Evolutionary conservation across 2,888 invertebrate genomes (phyloP).

Genomic region (Catocala sponsa): DNA sequence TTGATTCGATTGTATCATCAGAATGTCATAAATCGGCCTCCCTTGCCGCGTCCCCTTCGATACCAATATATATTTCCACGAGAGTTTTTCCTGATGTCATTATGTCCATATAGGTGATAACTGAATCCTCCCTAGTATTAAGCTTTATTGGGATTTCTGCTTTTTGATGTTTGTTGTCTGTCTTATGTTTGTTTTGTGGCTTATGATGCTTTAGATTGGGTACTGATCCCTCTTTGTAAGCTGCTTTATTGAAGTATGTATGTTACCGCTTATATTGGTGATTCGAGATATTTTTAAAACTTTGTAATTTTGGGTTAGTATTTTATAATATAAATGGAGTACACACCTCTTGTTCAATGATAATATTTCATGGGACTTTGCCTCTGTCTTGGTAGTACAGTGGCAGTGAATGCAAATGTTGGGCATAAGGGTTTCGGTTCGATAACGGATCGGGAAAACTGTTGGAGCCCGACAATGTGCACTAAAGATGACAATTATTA

Average conservation of each 20-base stretch:
- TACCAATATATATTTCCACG: conserved; percentile 67
- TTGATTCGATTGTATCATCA: conserved; percentile 88
- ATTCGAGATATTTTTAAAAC: not conserved
- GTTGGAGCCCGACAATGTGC: too few species aligned
- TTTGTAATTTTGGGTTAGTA: too few species aligned
- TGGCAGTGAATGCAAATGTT: too few species aligned
- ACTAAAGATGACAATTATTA: too few species aligned
- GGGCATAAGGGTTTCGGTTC: too few species aligned
- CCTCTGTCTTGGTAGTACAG: too few species aligned
- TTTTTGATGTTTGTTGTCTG: conserved; percentile 40
- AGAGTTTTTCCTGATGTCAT: conserved; percentile 81
- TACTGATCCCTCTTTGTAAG: not conserved
- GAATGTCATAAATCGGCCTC: conserved; percentile 83
- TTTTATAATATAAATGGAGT: too few species aligned
- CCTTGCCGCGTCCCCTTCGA: conserved; percentile 56
- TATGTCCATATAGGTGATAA: conserved; percentile 81
- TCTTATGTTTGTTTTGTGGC: conserved; percentile 19
- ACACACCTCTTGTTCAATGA: too few species aligned
- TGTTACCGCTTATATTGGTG: not conserved
- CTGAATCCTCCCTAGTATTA: conserved; percentile 67
- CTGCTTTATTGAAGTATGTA: not conserved
- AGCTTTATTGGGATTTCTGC: conserved; percentile 57
- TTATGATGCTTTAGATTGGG: conserved; percentile 4
- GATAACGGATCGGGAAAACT: too few species aligned
- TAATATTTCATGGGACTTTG: too few species aligned